Percentiles rank a stretch among this genome's conserved stretches.
Conservation (phyloP, 1,140 invertebrate genomes). For the Panulirus ornatus region DNA sequence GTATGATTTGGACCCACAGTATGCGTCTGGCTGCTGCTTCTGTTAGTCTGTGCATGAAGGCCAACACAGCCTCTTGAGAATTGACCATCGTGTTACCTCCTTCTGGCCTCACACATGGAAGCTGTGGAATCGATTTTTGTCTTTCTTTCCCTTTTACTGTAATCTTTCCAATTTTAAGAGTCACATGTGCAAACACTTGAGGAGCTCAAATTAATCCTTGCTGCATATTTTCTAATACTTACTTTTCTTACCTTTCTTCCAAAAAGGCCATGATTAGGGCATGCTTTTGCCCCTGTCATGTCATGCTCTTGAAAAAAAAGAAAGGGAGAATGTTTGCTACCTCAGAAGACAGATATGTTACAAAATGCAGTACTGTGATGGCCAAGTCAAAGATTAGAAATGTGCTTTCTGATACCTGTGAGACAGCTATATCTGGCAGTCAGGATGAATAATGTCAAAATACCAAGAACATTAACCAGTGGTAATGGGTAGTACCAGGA, state of each 20-base stretch:
- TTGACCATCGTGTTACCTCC: too few species aligned
- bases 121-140: too few species aligned
- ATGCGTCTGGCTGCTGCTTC: not conserved
- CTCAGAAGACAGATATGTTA: not conserved
- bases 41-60: not conserved
- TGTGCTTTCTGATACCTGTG: not conserved
- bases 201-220: too few species aligned
- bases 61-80: not conserved
- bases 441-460: not conserved
- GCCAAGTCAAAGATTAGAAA: conserved; percentile 3
- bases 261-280: too few species aligned
- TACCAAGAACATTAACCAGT: not conserved
- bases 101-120: too few species aligned
- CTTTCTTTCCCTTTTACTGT: not conserved
- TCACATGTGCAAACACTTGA: not conserved
- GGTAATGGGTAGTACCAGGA: not conserved
- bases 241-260: not conserved
- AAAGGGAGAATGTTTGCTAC: not conserved
- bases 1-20: not conserved
- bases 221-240: not conserved
- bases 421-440: not conserved
- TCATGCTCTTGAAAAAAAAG: not conserved
- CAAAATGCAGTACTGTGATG: not conserved
- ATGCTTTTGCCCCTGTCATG: not conserved
- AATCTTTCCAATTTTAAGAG: not conserved